Evolutionary conservation across 2,888 invertebrate genomes (phyloP), one percentile per base, ranked within the genome.

Genomic region (Druceiella hillmani): DNA sequence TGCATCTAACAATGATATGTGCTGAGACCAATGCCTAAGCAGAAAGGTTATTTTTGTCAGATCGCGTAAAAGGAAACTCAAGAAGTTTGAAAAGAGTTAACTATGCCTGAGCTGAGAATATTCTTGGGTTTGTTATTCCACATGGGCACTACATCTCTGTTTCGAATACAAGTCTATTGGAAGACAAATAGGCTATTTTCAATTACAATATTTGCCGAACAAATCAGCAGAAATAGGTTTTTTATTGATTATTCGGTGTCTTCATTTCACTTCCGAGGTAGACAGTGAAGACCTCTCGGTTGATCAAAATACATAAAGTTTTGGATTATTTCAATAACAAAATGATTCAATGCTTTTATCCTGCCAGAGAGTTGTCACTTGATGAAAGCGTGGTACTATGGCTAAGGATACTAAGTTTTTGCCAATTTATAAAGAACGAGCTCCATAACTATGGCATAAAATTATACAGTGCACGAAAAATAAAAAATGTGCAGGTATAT

Each of bases 291-390:
- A 48, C 29, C 47, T 47, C 14, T n/a, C n/a, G n/a, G n/a, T 31
- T 52, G 27, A 46, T 40, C 44, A 57, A 48, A 50, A 50, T 55
- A 36, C 45, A 38, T 34, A 51, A 44, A 32, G 32, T 49, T 4
- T 38, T 60, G 28, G 48, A 56, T 38, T 52, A 53, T 47, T 59
- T 60, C 48, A 55, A 54, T 44, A 42, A 49, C 15, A 53, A 43
- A 27, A 50, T 50, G 47, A 28, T 33, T 7, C 36, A 30, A 25
- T 44, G 43, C 29, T 51, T 49, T 29, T 49, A 49, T 39, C 50
- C 51, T 14, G 40, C 17, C 6, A 30, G 17, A 43, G 27, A 49
- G 36, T 35, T 50, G 29, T 38, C 43, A 12, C 22, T 48, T 7
- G 44, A 50, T 36, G 47, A 47, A 20, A 39, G 40, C 9, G 46